These are phyloP conservation scores for Drosophila sucinea DNA, from an alignment of 1,140 invertebrate species.

Conservation along the genomic window DNA sequence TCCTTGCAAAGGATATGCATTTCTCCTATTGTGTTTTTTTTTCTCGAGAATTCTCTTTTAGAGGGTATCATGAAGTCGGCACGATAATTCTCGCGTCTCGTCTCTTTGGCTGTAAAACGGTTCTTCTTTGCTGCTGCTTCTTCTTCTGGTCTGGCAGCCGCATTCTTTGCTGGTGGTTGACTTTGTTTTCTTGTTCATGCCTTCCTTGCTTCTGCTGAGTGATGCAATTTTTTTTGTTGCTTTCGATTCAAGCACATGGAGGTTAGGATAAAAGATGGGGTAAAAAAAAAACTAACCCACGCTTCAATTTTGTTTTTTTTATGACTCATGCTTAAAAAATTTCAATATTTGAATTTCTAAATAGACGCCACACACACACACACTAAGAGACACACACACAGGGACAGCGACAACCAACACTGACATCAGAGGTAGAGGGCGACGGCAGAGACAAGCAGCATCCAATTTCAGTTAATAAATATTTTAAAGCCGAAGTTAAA, in stretches of 20 bases:
- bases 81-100: not conserved
- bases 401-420: slow-evolving; percentile 10
- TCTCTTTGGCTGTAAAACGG: slow-evolving; percentile 37
- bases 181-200: slow-evolving; percentile 64
- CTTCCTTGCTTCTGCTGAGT: slow-evolving; percentile 67
- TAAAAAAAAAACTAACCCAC: slow-evolving; percentile 50
- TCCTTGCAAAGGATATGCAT: too few relatives aligned
- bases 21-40: too few relatives aligned
- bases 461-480: slow-evolving; percentile 80
- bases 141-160: slow-evolving; percentile 56
- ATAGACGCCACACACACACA: slow-evolving; percentile 65
- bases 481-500: slow-evolving; percentile 54
- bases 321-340: slow-evolving; percentile 74
- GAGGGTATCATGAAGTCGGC: not conserved
- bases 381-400: slow-evolving; percentile 17
- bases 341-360: slow-evolving; percentile 79
- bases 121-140: slow-evolving; percentile 53
- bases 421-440: slow-evolving; percentile 13
- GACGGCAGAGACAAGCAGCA: slow-evolving; percentile 55
- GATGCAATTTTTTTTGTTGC: slow-evolving; percentile 52
- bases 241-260: slow-evolving; percentile 34
- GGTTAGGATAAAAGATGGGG: slow-evolving; percentile 35
- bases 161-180: slow-evolving; percentile 82
- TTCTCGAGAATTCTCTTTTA: not conserved
- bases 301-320: slow-evolving; percentile 29